phyloP scores from a whole-genome alignment of 2,797 vertebrate genomes.

The Geotrypetes seraphini region DNA sequence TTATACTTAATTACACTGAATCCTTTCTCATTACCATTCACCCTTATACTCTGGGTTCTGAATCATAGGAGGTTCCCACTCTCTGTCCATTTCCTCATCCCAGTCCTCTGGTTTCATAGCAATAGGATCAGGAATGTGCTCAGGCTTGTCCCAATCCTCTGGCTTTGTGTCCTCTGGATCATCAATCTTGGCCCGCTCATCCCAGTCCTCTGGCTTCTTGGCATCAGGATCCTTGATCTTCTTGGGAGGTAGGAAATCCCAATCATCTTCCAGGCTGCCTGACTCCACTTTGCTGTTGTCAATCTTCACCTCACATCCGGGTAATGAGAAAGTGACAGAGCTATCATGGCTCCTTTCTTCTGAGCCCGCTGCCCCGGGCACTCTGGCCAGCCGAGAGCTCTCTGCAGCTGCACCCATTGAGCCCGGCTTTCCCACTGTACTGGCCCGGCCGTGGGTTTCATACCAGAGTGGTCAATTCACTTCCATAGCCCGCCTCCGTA shows the following conservation, averaged over 20 bases:
- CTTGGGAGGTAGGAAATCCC: constrained; percentile 78
- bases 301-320: constrained; percentile 82
- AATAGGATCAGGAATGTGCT: constrained; percentile 80
- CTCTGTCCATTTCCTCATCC: constrained; percentile 88
- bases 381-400: too few species aligned
- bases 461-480: too few species aligned
- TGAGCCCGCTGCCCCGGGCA: too few species aligned
- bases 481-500: too few species aligned
- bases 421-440: too few species aligned
- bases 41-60: constrained; percentile 86
- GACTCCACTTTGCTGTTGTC: constrained; percentile 79
- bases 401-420: too few species aligned
- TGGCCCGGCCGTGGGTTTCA: too few species aligned
- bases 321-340: too few species aligned
- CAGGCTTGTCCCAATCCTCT: constrained; percentile 80
- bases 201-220: constrained; percentile 80
- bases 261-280: constrained; percentile 76
- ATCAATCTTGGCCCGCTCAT: constrained; percentile 69
- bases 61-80: constrained; percentile 83
- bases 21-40: too few species aligned
- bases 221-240: constrained; percentile 83
- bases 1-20: too few species aligned
- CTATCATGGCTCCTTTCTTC: too few species aligned
- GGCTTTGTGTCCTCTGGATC: constrained; percentile 75
- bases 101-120: constrained; percentile 82